Conservation (phyloP, 1,140 invertebrate genomes). For the Lepeophtheirus salmonis region DNA sequence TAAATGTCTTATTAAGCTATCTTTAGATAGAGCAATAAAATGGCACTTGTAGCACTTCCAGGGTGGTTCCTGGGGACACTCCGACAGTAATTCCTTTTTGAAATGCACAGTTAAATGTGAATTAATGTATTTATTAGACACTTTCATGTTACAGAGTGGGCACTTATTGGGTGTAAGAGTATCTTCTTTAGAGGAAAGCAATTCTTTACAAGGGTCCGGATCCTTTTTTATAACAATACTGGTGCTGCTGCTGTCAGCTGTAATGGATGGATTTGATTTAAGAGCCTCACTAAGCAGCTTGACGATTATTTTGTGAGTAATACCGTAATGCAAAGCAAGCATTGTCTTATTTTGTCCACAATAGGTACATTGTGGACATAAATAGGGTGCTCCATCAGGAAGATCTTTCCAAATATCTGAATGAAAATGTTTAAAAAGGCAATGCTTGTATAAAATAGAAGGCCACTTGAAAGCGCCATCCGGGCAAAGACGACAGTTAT, state of each 20-base stretch:
- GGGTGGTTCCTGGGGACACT: not conserved
- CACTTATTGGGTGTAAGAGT: not conserved
- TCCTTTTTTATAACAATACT: too few relatives aligned
- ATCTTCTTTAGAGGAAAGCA: not conserved
- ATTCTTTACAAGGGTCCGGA: too few relatives aligned
- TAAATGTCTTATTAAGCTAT: conserved; percentile 2
- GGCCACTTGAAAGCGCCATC: conserved; percentile 15
- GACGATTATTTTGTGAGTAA: conserved; percentile 11
- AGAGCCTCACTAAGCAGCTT: not conserved
- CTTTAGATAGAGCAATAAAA: conserved; percentile 8
- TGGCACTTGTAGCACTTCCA: conserved; percentile 10
- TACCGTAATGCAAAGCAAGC: conserved; percentile 11
- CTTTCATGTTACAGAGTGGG: not conserved
- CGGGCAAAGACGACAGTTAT: conserved; percentile 5
- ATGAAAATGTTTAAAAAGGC: conserved; percentile 8
- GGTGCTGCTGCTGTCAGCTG: not conserved
- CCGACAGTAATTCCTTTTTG: not conserved
- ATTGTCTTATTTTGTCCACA: not conserved
- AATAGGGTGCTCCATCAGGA: not conserved
- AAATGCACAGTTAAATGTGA: not conserved
- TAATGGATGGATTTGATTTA: not conserved
- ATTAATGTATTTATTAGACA: not conserved
- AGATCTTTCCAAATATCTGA: not conserved
- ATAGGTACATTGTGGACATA: conserved; percentile 4
- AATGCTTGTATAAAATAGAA: conserved; percentile 16